A percentile compares a stretch with the other conserved stretches of the same genome.
Conservation (phyloP, 2,797 vertebrate genomes). For the Pampus argenteus region DNA sequence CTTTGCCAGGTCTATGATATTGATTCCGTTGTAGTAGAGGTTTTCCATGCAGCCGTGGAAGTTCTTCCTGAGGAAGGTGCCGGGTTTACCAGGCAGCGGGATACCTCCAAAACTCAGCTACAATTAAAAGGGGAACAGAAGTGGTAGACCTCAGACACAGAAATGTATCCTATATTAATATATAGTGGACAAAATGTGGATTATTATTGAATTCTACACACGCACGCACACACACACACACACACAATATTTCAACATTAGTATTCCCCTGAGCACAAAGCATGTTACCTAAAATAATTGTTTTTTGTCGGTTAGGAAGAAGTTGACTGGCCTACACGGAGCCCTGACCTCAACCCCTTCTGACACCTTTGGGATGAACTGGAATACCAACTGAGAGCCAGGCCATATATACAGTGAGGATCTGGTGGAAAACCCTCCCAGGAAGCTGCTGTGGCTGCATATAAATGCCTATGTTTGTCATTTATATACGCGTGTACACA, state of each 20-base stretch:
- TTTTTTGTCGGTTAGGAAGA: background rate
- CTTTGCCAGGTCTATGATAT: slow-evolving; percentile 97
- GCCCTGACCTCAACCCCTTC: slow-evolving; percentile 21
- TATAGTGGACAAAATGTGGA: no score
- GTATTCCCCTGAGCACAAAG: background rate
- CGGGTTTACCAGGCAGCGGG: slow-evolving; percentile 96
- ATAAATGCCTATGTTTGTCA: slow-evolving; percentile 18
- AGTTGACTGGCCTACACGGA: background rate
- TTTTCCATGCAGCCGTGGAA: slow-evolving; percentile 98
- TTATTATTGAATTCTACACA: no score
- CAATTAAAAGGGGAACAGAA: slow-evolving; percentile 39
- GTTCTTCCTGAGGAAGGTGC: slow-evolving; percentile 95
- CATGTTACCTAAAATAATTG: background rate
- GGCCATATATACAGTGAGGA: no score
- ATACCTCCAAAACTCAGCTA: slow-evolving; percentile 98
- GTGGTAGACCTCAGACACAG: background rate
- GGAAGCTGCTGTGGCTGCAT: no score
- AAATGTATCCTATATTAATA: accelerated
- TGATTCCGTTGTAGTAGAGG: slow-evolving; percentile 97
- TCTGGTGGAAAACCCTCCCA: no score
- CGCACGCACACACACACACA: no score
- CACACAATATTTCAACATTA: background rate
- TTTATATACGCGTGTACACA: background rate
- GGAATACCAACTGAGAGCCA: slow-evolving; percentile 10
- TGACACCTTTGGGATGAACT: slow-evolving; percentile 25